Evolutionary conservation across 2,888 invertebrate genomes (phyloP).

Genomic region (Pyrrhia umbra): DNA sequence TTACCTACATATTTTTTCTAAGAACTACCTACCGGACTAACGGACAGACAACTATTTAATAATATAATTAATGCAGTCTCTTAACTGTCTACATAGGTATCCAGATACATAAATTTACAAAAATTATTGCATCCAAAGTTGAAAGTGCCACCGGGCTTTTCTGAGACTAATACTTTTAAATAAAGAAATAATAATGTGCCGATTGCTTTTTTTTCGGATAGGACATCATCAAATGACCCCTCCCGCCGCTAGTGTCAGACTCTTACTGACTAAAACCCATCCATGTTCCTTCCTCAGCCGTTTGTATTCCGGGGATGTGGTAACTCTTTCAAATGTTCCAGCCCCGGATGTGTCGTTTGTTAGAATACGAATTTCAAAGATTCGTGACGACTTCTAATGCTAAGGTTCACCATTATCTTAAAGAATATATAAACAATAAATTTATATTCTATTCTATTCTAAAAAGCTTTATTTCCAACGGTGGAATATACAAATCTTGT

Average conservation of each 20-base stretch:
- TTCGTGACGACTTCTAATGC: background rate
- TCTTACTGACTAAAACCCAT: no score
- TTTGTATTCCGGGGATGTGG: no score
- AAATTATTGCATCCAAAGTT: constrained; percentile 3
- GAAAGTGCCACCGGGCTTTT: background rate
- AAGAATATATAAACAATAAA: no score
- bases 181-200: background rate
- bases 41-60: constrained; percentile 1
- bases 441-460: no score
- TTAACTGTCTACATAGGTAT: background rate
- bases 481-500: no score
- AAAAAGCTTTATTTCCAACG: background rate
- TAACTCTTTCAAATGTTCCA: no score
- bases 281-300: no score
- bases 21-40: background rate
- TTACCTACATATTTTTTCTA: background rate
- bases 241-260: no score
- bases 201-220: no score
- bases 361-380: background rate
- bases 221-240: no score
- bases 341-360: no score
- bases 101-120: constrained; percentile 2
- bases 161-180: background rate
- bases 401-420: background rate
- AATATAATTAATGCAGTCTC: constrained; percentile 2